Evolutionary conservation across 2,888 invertebrate genomes (phyloP).

Genomic region (Eupelmus urozonus): DNA sequence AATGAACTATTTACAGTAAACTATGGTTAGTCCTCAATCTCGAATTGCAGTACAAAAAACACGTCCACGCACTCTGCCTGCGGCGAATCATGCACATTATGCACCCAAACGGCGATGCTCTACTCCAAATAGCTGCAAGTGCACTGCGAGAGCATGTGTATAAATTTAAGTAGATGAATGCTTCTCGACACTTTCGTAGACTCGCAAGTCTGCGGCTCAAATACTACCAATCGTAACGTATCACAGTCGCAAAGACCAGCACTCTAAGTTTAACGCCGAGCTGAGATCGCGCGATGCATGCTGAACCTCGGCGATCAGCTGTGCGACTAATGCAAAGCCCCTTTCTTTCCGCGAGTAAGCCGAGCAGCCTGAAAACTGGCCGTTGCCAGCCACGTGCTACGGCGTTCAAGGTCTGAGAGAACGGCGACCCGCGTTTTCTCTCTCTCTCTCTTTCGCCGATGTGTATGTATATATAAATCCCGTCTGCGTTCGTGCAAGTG

Average conservation of each 20-base stretch:
- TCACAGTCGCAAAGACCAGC: not conserved
- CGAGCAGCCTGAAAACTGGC: constrained; percentile 37
- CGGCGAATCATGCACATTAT: constrained; percentile 19
- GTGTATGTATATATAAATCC: no score
- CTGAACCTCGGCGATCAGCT: constrained; percentile 44
- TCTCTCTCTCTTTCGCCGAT: constrained; percentile 24
- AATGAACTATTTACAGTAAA: not conserved
- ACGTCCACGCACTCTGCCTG: not conserved
- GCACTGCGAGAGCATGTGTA: not conserved
- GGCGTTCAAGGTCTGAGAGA: constrained; percentile 47
- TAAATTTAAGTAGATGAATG: no score
- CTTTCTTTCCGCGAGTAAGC: constrained; percentile 33
- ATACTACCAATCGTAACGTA: not conserved
- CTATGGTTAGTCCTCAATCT: constrained; percentile 1
- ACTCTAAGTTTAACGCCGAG: not conserved
- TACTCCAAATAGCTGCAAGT: not conserved
- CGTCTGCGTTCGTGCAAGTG: no score
- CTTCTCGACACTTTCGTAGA: not conserved
- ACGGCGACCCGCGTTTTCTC: constrained; percentile 37
- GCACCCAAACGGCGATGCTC: not conserved
- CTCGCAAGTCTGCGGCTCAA: no score
- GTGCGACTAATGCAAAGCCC: constrained; percentile 46
- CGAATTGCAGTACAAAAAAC: not conserved
- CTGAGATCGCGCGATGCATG: constrained; percentile 27
- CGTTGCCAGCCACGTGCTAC: constrained; percentile 30